phyloP scores from a whole-genome alignment of 2,888 invertebrate species.

The Embidobia sp. region DNA sequence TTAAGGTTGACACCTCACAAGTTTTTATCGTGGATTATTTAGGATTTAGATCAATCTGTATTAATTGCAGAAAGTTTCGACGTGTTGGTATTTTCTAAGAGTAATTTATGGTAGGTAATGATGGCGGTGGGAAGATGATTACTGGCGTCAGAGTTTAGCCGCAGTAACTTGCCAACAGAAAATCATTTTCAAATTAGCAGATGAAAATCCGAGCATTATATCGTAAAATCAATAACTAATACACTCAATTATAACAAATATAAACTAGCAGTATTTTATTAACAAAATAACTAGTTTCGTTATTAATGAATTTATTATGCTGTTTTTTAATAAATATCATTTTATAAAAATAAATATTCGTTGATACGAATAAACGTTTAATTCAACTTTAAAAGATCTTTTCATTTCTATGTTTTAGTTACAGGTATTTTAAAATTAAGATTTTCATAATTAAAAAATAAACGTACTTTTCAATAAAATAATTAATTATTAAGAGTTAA shows the following conservation, averaged over 20 bases:
- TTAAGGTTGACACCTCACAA: conserved; percentile 21
- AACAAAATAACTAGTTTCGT: too few relatives aligned
- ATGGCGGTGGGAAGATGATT: conserved; percentile 44
- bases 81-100: conserved; percentile 48
- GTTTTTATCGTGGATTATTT: conserved; percentile 35
- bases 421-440: too few relatives aligned
- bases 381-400: too few relatives aligned
- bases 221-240: conserved; percentile 4
- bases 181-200: conserved; percentile 38
- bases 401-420: too few relatives aligned
- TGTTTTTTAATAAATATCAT: too few relatives aligned
- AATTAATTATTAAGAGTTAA: too few relatives aligned
- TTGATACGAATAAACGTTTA: too few relatives aligned
- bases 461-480: too few relatives aligned
- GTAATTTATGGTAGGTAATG: conserved; percentile 48
- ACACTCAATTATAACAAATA: background rate
- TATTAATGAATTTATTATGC: too few relatives aligned
- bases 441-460: too few relatives aligned
- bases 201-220: conserved; percentile 21
- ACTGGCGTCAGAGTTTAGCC: conserved; percentile 29
- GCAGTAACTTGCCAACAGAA: conserved; percentile 30
- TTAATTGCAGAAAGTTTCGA: conserved; percentile 54
- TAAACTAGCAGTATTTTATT: too few relatives aligned
- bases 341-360: too few relatives aligned
- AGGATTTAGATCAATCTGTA: conserved; percentile 42